Conservation (phyloP, 2,888 invertebrate genomes). For the Acanthococcus lagerstroemiae region DNA sequence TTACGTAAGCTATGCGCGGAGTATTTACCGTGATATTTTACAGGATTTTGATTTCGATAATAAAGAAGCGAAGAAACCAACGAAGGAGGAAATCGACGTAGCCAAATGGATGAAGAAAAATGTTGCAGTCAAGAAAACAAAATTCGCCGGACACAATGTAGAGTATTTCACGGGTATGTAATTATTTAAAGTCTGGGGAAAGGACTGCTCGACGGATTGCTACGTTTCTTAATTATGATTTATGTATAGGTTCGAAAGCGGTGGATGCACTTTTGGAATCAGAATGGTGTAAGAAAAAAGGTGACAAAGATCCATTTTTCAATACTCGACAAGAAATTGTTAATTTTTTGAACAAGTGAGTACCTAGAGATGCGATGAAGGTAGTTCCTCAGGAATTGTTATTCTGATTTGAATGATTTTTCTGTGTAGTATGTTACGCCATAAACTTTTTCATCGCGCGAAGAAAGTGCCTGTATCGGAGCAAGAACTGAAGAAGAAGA, state of each 20-base stretch:
- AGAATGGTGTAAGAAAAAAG: conserved; percentile 60
- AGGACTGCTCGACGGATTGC: neutral
- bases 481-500: conserved; percentile 48
- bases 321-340: conserved; percentile 68
- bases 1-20: too few relatives aligned
- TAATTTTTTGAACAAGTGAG: conserved; percentile 59
- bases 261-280: conserved; percentile 86
- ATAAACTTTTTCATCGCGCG: conserved; percentile 92
- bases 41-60: conserved; percentile 38
- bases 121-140: conserved; percentile 88
- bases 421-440: conserved; percentile 59
- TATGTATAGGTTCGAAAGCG: conserved; percentile 61
- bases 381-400: neutral
- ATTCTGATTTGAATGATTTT: neutral
- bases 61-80: conserved; percentile 53
- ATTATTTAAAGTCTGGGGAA: neutral
- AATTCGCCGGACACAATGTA: conserved; percentile 91
- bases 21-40: too few relatives aligned
- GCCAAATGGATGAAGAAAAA: conserved; percentile 92
- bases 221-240: conserved; percentile 1
- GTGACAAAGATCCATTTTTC: conserved; percentile 63
- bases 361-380: neutral
- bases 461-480: conserved; percentile 69
- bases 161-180: conserved; percentile 83
- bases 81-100: conserved; percentile 83